These are phyloP conservation scores for Masnerella sp. DNA, from an alignment of 2,888 invertebrate species.

Conservation along the genomic window DNA sequence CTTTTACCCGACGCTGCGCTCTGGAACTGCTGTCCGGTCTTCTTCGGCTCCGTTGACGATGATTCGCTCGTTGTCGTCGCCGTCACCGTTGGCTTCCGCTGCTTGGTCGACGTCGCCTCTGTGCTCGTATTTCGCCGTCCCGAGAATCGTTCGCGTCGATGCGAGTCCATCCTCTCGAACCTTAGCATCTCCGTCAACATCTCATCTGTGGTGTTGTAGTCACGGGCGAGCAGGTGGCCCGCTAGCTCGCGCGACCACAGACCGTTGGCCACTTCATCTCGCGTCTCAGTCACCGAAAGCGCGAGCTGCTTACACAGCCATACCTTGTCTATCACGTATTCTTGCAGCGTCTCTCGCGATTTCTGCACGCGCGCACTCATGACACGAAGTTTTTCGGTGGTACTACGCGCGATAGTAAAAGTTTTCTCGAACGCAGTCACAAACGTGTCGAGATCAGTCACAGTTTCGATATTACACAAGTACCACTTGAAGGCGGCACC, in stretches of 20 bases:
- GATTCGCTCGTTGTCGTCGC: no score
- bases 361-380: constrained; percentile 49
- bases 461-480: constrained; percentile 4
- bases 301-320: constrained; percentile 35
- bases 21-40: no score
- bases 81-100: neutral
- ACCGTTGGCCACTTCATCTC: constrained; percentile 37
- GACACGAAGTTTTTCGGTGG: constrained; percentile 15
- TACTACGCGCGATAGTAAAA: neutral
- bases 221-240: constrained; percentile 17
- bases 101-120: neutral
- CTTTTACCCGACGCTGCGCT: no score
- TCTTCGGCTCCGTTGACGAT: no score
- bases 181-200: constrained; percentile 38
- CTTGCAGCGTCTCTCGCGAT: constrained; percentile 19
- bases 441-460: constrained; percentile 11
- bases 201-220: constrained; percentile 15
- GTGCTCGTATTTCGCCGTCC: neutral
- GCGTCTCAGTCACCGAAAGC: constrained; percentile 19
- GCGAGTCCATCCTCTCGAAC: constrained; percentile 3
- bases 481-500: constrained; percentile 40
- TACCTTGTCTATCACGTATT: constrained; percentile 44
- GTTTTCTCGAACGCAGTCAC: constrained; percentile 13
- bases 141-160: neutral
- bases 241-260: constrained; percentile 38